These are phyloP conservation scores for Tragelaphus eurycerus DNA, from an alignment of 2,797 vertebrate species.

Conservation along the genomic window DNA sequence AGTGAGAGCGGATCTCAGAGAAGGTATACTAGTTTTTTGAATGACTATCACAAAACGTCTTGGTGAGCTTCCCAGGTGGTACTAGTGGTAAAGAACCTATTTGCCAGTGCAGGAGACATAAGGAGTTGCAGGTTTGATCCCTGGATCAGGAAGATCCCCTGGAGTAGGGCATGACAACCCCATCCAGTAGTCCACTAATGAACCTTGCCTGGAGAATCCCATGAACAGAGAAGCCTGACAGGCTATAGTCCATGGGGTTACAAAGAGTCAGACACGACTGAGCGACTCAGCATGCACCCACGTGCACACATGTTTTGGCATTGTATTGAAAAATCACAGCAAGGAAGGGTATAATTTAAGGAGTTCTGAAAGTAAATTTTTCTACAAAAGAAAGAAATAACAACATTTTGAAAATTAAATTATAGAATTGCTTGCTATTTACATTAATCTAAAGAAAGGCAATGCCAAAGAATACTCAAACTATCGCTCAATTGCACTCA, in stretches of 20 bases:
- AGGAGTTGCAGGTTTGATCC: neutral
- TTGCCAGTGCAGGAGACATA: neutral
- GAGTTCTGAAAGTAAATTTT: neutral
- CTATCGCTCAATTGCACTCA: too few relatives aligned
- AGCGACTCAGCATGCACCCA: neutral
- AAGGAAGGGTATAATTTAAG: neutral
- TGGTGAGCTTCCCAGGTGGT: neutral
- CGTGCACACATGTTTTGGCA: neutral
- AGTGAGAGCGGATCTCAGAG: neutral
- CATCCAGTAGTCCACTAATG: neutral
- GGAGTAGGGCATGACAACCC: neutral
- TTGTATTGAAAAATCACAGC: neutral
- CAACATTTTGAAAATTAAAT: neutral
- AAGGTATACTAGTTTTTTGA: neutral
- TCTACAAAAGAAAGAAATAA: neutral
- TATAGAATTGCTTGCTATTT: neutral
- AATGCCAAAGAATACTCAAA: too few relatives aligned
- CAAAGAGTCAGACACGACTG: neutral
- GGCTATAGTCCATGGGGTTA: neutral
- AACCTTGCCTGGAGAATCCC: neutral
- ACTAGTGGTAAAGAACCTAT: neutral
- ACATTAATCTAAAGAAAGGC: neutral
- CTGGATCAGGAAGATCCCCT: neutral
- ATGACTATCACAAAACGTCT: neutral
- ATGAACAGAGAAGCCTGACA: neutral